Percentiles rank a stretch among this genome's conserved stretches.
Conservation (phyloP, 2,113 vertebrate genomes). For the Triplophysa dalaica region DNA sequence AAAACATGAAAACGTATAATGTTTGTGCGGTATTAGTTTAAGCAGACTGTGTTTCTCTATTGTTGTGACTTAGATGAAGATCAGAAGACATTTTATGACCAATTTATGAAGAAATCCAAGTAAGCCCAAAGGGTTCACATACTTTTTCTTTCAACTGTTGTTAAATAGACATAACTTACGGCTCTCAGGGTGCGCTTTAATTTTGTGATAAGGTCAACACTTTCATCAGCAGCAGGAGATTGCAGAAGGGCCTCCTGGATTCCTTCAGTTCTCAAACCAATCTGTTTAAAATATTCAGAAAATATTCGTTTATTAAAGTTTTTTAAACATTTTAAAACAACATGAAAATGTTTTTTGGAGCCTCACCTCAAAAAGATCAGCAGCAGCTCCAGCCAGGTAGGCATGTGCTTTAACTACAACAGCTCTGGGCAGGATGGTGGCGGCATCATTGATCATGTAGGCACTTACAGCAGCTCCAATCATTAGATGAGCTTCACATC, state of each 20-base stretch:
- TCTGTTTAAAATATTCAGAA: background rate
- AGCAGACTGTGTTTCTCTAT: too few relatives aligned
- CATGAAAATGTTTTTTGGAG: background rate
- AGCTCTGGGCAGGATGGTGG: conserved; percentile 74
- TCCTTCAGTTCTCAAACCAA: conserved; percentile 70
- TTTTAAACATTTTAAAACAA: background rate
- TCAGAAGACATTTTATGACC: too few relatives aligned
- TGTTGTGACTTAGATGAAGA: too few relatives aligned
- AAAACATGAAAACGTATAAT: too few relatives aligned
- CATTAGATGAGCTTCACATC: conserved; percentile 72
- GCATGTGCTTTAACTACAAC: conserved; percentile 73
- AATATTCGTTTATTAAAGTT: background rate
- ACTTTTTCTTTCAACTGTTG: too few relatives aligned
- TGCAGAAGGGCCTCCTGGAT: conserved; percentile 77
- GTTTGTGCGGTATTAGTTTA: too few relatives aligned
- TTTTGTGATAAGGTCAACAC: conserved; percentile 71
- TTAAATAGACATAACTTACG: conserved; percentile 62
- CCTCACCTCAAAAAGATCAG: conserved; percentile 81
- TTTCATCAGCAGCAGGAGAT: conserved; percentile 56
- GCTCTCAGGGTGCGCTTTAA: conserved; percentile 76
- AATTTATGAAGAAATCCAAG: too few relatives aligned
- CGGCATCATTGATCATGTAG: conserved; percentile 79
- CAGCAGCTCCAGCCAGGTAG: conserved; percentile 73
- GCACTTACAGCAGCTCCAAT: conserved; percentile 74
- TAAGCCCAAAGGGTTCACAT: too few relatives aligned